Percentiles rank a stretch among this genome's conserved stretches.
Evolutionary conservation across 2,888 invertebrate species (phyloP).

Genomic region (Agonopterix arenella): DNA sequence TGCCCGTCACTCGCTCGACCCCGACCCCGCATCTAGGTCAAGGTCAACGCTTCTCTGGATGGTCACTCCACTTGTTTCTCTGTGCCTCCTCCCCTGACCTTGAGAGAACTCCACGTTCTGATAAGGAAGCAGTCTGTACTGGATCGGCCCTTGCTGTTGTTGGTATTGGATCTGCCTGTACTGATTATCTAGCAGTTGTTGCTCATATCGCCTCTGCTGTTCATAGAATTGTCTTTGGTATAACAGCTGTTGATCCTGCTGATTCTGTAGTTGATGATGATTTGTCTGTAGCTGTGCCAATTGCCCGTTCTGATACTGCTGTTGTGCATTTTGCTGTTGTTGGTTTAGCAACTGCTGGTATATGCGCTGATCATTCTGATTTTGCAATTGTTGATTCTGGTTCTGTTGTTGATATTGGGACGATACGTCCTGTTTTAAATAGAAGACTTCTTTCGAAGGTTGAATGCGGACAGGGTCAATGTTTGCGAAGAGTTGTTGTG

Average conservation of each 20-base stretch:
- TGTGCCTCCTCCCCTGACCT: constrained; percentile 14
- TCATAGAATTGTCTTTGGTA: constrained; percentile 14
- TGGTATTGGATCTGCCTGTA: constrained; percentile 17
- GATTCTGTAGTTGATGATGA: constrained; percentile 14
- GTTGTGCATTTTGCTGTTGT: not conserved
- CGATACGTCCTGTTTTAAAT: constrained; percentile 15
- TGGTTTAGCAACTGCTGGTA: constrained; percentile 14
- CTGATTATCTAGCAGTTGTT: constrained; percentile 17
- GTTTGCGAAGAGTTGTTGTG: not conserved
- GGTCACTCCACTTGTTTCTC: constrained; percentile 19
- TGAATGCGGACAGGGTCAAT: constrained; percentile 30
- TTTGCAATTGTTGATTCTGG: constrained; percentile 19
- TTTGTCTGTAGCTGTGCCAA: constrained; percentile 14
- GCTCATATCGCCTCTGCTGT: constrained; percentile 26
- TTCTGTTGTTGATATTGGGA: constrained; percentile 13
- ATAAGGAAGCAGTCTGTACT: constrained; percentile 21
- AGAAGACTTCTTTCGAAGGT: constrained; percentile 29
- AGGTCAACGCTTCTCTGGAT: constrained; percentile 50
- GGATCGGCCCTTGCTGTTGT: constrained; percentile 13
- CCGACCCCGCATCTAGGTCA: constrained; percentile 49
- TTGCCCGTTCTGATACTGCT: constrained; percentile 11
- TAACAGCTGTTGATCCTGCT: constrained; percentile 14
- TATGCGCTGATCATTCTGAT: constrained; percentile 11
- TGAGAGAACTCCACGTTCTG: constrained; percentile 22
- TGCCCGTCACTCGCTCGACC: constrained; percentile 23